These are phyloP conservation scores for Lophotis ruficrista DNA, from an alignment of 2,113 vertebrate genomes.

Conservation along the genomic window DNA sequence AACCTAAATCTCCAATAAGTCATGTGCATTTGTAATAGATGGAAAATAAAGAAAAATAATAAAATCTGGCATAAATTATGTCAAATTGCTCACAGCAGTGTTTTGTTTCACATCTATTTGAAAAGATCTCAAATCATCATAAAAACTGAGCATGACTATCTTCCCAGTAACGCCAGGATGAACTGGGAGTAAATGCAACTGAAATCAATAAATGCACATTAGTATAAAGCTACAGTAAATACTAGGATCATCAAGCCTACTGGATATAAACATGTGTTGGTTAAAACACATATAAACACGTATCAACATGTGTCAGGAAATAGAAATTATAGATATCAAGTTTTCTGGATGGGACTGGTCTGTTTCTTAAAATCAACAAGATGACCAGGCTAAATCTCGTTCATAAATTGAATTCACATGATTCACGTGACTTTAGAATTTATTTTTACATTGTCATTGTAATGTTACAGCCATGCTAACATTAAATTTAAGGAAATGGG, in stretches of 20 bases:
- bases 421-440: background rate
- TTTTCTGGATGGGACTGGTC: background rate
- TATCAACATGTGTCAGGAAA: background rate
- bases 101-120: background rate
- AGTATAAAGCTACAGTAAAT: background rate
- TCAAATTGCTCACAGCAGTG: background rate
- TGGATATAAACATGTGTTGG: background rate
- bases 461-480: background rate
- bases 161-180: background rate
- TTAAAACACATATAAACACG: background rate
- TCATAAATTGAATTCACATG: background rate
- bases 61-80: background rate
- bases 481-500: background rate
- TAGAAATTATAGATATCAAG: background rate
- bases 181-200: background rate
- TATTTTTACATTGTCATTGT: background rate
- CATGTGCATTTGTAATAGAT: background rate
- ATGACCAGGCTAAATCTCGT: fast-evolving
- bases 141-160: background rate
- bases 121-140: background rate
- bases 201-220: background rate
- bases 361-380: background rate
- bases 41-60: background rate
- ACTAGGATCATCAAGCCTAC: fast-evolving
- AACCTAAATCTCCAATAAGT: background rate